phyloP scores from a whole-genome alignment of 2,888 invertebrate species.

The Crossocerus cetratus region DNA sequence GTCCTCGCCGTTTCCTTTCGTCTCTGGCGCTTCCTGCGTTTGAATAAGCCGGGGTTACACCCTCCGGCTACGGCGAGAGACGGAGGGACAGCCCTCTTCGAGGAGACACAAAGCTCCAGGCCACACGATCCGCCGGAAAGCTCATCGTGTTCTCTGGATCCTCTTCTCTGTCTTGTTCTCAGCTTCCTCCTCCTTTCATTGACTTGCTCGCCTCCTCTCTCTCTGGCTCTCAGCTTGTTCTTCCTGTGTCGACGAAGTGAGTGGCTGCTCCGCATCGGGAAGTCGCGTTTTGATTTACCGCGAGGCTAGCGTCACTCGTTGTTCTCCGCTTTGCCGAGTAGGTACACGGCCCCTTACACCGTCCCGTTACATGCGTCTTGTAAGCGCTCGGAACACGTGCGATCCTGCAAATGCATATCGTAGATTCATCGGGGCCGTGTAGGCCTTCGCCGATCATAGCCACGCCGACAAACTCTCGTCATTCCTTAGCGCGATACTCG shows the following conservation, averaged over 20 bases:
- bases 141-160: conserved; percentile 56
- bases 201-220: conserved; percentile 1
- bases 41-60: conserved; percentile 75
- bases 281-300: conserved; percentile 67
- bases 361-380: conserved; percentile 16
- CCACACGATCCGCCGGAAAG: conserved; percentile 63
- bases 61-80: conserved; percentile 67
- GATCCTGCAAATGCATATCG: too few relatives aligned
- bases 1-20: conserved; percentile 67
- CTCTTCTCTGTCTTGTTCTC: conserved; percentile 13
- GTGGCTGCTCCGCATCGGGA: conserved; percentile 44
- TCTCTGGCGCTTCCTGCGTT: conserved; percentile 69
- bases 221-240: conserved; percentile 33
- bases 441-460: too few relatives aligned
- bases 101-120: conserved; percentile 56
- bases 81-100: conserved; percentile 65
- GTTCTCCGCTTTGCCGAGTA: conserved; percentile 51
- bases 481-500: too few relatives aligned
- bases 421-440: too few relatives aligned
- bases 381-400: conserved; percentile 20
- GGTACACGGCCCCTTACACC: conserved; percentile 49
- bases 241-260: conserved; percentile 21
- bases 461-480: too few relatives aligned
- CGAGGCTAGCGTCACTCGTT: conserved; percentile 50
- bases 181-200: too few relatives aligned